These are phyloP conservation scores for Cydia pomonella DNA, from an alignment of 1,140 invertebrate genomes.

Conservation along the genomic window DNA sequence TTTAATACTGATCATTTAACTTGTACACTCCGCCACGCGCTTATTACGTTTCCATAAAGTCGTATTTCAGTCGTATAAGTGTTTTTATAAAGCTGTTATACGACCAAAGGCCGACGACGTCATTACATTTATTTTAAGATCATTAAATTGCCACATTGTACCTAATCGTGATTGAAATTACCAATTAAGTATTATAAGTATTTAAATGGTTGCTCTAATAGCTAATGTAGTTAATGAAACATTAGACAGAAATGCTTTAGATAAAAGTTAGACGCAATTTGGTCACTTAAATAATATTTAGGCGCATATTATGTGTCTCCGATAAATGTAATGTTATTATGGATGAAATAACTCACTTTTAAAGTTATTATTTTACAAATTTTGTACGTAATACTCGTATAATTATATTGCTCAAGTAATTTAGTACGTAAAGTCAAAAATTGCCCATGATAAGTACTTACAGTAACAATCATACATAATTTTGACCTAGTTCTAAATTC, in stretches of 20 bases:
- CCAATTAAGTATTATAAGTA: slow-evolving; percentile 32
- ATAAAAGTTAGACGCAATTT: slow-evolving; percentile 28
- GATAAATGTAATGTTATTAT: slow-evolving; percentile 37
- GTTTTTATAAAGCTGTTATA: slow-evolving; percentile 38
- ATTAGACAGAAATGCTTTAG: slow-evolving; percentile 22
- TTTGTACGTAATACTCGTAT: not conserved
- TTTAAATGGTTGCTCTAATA: slow-evolving; percentile 14
- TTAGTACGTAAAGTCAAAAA: too few relatives aligned
- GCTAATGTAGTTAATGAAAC: slow-evolving; percentile 26
- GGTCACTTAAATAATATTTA: not conserved
- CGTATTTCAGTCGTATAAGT: slow-evolving; percentile 42
- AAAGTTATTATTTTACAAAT: not conserved
- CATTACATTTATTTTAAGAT: slow-evolving; percentile 75
- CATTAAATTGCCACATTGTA: slow-evolving; percentile 70
- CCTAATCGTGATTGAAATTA: slow-evolving; percentile 65
- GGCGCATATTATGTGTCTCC: slow-evolving; percentile 17
- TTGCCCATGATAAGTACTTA: too few relatives aligned
- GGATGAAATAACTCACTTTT: not conserved
- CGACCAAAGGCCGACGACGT: slow-evolving; percentile 60
- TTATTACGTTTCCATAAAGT: slow-evolving; percentile 45
- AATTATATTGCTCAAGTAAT: not conserved
- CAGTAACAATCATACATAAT: too few relatives aligned
- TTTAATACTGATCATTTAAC: slow-evolving; percentile 39
- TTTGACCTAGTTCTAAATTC: too few relatives aligned
- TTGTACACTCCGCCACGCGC: slow-evolving; percentile 37